Percentiles rank a stretch among this genome's conserved stretches.
Conservation (phyloP, 2,888 invertebrate genomes). For the Tipula vernalis region DNA sequence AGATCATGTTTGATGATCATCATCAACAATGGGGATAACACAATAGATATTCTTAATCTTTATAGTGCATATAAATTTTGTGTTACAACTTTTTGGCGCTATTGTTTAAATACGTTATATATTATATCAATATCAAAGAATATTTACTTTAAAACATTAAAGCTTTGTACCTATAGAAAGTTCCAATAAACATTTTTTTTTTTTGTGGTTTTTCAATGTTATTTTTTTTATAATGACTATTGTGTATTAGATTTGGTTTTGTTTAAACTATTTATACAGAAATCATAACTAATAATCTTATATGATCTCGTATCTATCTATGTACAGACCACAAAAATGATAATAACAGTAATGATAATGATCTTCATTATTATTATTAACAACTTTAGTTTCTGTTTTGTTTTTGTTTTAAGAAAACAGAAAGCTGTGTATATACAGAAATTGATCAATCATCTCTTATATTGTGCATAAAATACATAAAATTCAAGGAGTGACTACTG, state of each 20-base stretch:
- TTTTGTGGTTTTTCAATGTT: not conserved
- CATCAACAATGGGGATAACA: not conserved
- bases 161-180: not conserved
- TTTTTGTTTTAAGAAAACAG: not conserved
- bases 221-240: not conserved
- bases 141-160: not conserved
- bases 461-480: not conserved
- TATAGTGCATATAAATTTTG: not conserved
- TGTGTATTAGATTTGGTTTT: not conserved
- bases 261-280: not conserved
- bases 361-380: not conserved
- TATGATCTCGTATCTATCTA: not conserved
- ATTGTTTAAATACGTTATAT: not conserved
- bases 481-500: not conserved
- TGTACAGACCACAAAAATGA: not conserved
- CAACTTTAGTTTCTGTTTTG: not conserved
- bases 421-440: not conserved
- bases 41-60: not conserved
- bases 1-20: not conserved
- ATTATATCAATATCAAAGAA: not conserved
- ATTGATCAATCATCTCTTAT: not conserved
- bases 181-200: not conserved
- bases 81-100: not conserved
- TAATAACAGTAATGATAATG: not conserved
- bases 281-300: not conserved